phyloP scores from a whole-genome alignment of 2,113 vertebrate genomes.

The Melozone crissalis region DNA sequence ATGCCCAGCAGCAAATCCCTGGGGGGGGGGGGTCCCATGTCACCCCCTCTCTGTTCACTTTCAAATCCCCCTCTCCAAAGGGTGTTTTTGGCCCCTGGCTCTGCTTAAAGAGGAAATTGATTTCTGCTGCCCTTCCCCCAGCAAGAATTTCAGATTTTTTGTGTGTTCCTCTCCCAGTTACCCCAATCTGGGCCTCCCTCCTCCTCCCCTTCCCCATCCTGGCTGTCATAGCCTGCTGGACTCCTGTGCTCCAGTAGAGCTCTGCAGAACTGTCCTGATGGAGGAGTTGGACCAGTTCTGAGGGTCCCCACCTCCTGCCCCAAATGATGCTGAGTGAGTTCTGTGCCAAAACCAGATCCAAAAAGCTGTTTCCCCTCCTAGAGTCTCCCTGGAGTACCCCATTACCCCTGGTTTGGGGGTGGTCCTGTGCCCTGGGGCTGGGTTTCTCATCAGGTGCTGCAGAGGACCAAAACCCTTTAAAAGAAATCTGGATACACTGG shows the following conservation, averaged over 20 bases:
- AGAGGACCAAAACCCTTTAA: not conserved
- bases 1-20: not conserved
- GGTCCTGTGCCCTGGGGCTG: not conserved
- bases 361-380: not conserved
- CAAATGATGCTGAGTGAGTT: not conserved
- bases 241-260: accelerated
- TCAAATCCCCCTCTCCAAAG: not conserved
- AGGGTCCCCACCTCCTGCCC: not conserved
- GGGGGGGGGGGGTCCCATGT: not conserved
- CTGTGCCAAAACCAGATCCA: not conserved
- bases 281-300: not conserved
- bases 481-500: not conserved
- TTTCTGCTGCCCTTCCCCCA: conserved; percentile 44
- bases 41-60: not conserved
- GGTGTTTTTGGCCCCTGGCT: not conserved
- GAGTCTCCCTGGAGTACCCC: not conserved
- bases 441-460: not conserved
- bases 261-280: not conserved
- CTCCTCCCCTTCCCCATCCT: not conserved
- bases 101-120: not conserved
- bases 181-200: conserved; percentile 31
- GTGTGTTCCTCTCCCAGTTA: not conserved
- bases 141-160: not conserved
- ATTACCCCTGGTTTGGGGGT: accelerated
- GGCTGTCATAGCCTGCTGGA: not conserved